Conservation (phyloP, 1,140 invertebrate species). For the Lasioglossum albipes region DNA sequence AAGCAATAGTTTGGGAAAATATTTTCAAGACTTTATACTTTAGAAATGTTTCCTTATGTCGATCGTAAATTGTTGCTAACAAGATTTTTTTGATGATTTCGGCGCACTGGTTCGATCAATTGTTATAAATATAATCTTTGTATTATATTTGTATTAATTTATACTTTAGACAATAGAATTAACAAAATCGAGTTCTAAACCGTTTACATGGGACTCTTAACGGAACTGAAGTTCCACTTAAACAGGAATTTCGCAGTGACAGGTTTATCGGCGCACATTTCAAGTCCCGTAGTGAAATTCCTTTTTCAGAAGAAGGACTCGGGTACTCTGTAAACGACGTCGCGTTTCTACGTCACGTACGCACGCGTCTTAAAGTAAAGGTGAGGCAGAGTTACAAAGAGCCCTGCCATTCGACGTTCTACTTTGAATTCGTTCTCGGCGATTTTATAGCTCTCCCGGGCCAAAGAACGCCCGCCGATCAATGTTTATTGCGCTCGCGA, state of each 20-base stretch:
- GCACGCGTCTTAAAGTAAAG: slow-evolving; percentile 2
- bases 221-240: background rate
- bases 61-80: no score
- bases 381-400: slow-evolving; percentile 10
- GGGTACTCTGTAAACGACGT: slow-evolving; percentile 13
- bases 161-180: no score
- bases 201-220: no score
- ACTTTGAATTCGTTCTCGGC: slow-evolving; percentile 5
- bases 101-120: no score
- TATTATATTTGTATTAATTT: no score
- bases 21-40: no score
- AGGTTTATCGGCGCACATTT: background rate
- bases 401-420: background rate
- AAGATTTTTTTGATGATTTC: no score
- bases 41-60: no score
- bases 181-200: no score
- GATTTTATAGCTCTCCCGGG: background rate
- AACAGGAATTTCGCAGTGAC: background rate
- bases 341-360: slow-evolving; percentile 46
- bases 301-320: slow-evolving; percentile 17
- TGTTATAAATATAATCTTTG: no score
- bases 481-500: slow-evolving; percentile 31
- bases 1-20: no score
- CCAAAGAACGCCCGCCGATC: slow-evolving; percentile 12
- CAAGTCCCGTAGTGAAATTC: background rate